A percentile compares a stretch with the other conserved stretches of the same genome.
phyloP scores from a whole-genome alignment of 2,797 vertebrate species.

The Acipenser oxyrinchus region DNA sequence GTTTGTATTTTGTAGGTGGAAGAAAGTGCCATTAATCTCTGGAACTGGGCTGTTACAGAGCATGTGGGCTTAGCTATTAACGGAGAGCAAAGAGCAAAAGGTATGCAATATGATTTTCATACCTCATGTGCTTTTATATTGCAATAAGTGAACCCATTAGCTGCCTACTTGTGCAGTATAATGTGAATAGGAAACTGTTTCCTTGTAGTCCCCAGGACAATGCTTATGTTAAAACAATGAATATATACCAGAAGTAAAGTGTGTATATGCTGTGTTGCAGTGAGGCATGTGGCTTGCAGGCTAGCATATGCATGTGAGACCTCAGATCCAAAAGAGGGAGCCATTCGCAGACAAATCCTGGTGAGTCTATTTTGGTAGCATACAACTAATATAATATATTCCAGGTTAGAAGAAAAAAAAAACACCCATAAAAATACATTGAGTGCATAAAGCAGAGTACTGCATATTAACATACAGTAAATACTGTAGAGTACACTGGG shows the following conservation, averaged over 20 bases:
- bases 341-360: constrained; percentile 72
- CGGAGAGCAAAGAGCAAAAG: constrained; percentile 67
- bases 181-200: no score
- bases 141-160: no score
- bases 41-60: constrained; percentile 84
- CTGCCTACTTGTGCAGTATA: no score
- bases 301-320: constrained; percentile 60
- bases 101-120: constrained; percentile 37
- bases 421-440: no score
- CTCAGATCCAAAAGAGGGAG: constrained; percentile 58
- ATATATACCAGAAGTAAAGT: no score
- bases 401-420: not conserved
- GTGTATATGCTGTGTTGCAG: constrained; percentile 50
- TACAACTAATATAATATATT: not conserved
- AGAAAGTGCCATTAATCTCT: constrained; percentile 73
- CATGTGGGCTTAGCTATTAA: constrained; percentile 49
- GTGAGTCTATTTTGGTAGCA: constrained; percentile 45
- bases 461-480: no score
- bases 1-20: constrained; percentile 57
- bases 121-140: no score
- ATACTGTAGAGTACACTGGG: no score
- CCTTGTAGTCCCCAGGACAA: no score
- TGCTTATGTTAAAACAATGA: no score
- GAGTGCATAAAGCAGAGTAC: no score
- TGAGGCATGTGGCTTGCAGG: constrained; percentile 73